Percentiles rank a stretch among this genome's conserved stretches.
phyloP scores from a whole-genome alignment of 2,797 vertebrate species.

The Tragopan temminckii region DNA sequence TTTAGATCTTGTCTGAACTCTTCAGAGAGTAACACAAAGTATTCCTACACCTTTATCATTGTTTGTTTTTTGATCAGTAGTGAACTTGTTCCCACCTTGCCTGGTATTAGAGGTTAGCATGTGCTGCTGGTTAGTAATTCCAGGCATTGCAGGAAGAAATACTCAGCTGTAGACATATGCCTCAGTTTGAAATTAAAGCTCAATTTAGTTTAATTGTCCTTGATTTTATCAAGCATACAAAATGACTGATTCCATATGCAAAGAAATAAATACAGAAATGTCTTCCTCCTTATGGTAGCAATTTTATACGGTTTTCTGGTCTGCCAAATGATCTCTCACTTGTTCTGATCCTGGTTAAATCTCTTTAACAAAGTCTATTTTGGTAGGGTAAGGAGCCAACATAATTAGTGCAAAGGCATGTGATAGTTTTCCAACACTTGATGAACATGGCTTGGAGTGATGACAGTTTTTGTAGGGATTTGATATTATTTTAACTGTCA shows the following conservation, averaged over 20 bases:
- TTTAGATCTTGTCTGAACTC: conserved; percentile 35
- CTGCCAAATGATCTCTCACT: conserved; percentile 25
- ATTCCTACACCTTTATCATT: not conserved
- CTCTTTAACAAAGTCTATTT: conserved; percentile 2
- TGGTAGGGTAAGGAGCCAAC: not conserved
- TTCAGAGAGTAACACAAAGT: conserved; percentile 6
- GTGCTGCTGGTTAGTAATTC: conserved; percentile 75
- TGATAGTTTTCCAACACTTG: not conserved
- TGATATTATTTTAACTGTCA: not conserved
- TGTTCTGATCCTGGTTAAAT: conserved; percentile 42
- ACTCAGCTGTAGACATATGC: conserved; percentile 67
- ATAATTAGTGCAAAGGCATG: not conserved
- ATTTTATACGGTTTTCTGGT: conserved; percentile 32
- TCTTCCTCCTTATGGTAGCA: conserved; percentile 26
- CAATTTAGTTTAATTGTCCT: conserved; percentile 83
- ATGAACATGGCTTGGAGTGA: not conserved
- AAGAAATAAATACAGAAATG: conserved; percentile 76
- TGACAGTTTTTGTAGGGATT: not conserved
- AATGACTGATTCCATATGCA: conserved; percentile 78
- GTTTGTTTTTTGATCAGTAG: conserved; percentile 36
- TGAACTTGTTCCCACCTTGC: conserved; percentile 56
- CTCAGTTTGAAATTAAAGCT: conserved; percentile 82
- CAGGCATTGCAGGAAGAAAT: conserved; percentile 73
- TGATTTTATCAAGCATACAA: conserved; percentile 82
- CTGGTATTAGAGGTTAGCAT: conserved; percentile 63